These are phyloP conservation scores for Limanda limanda DNA, from an alignment of 2,113 vertebrate genomes.

Conservation along the genomic window DNA sequence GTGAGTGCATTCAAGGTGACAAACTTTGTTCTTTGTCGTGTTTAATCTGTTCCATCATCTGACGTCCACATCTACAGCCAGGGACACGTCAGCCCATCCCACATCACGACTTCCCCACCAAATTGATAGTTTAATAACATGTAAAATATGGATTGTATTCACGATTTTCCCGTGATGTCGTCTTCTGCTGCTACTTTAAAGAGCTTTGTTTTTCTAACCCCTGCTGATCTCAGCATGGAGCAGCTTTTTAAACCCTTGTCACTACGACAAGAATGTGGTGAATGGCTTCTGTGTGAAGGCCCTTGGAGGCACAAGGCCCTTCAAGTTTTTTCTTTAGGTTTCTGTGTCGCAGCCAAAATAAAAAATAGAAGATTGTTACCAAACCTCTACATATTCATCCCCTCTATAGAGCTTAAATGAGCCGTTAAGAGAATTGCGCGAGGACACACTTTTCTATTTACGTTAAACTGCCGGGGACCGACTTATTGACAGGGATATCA, in stretches of 20 bases:
- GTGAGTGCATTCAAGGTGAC: no score
- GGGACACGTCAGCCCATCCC: background rate
- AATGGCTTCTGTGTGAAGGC: slow-evolving; percentile 8
- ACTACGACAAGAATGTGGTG: slow-evolving; percentile 9
- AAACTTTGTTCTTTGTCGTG: no score
- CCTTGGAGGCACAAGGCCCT: background rate
- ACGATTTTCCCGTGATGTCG: background rate
- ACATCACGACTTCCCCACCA: background rate
- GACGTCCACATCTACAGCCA: no score
- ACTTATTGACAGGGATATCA: slow-evolving; percentile 51
- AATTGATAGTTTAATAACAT: no score
- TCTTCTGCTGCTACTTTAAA: slow-evolving; percentile 15
- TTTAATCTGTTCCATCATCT: no score
- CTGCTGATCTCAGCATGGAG: slow-evolving; percentile 66
- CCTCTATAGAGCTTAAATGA: slow-evolving; percentile 5
- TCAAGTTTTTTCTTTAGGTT: slow-evolving; percentile 20
- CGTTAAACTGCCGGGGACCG: slow-evolving; percentile 31
- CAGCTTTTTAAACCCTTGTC: slow-evolving; percentile 45
- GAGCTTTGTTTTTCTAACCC: slow-evolving; percentile 65
- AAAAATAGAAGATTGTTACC: background rate
- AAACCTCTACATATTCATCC: background rate
- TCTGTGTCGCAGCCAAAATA: background rate
- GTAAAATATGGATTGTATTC: background rate
- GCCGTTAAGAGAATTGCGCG: slow-evolving; percentile 3
- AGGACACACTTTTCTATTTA: slow-evolving; percentile 68